A percentile compares a stretch with the other conserved stretches of the same genome.
Conservation (phyloP, 2,888 invertebrate genomes). For the Phalera bucephala region DNA sequence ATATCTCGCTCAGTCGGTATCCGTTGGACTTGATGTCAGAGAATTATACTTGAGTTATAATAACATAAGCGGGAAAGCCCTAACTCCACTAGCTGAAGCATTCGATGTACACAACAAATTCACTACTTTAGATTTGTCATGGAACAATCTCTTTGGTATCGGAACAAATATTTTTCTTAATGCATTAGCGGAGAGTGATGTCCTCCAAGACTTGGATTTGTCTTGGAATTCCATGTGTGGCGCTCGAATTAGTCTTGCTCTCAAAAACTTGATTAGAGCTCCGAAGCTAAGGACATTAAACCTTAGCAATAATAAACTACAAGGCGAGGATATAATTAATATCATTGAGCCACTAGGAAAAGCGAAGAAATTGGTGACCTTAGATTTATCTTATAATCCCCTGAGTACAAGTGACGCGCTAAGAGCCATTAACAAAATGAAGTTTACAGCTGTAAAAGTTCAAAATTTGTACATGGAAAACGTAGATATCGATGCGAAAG, state of each 20-base stretch:
- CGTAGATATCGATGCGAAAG: constrained; percentile 41
- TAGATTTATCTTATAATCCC: constrained; percentile 60
- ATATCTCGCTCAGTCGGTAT: constrained; percentile 40
- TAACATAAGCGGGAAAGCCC: constrained; percentile 44
- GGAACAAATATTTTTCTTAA: constrained; percentile 41
- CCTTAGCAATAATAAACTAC: constrained; percentile 54
- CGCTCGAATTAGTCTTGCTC: constrained; percentile 36
- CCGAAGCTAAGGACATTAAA: constrained; percentile 42
- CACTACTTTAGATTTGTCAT: constrained; percentile 54
- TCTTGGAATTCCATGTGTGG: constrained; percentile 57
- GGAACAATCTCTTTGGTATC: constrained; percentile 49
- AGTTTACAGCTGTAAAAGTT: constrained; percentile 36
- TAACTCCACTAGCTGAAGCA: constrained; percentile 39
- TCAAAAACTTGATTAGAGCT: constrained; percentile 39
- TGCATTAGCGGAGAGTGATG: constrained; percentile 41
- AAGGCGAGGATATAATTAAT: constrained; percentile 37
- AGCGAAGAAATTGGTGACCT: constrained; percentile 44
- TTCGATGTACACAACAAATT: constrained; percentile 52
- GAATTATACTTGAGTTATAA: constrained; percentile 54
- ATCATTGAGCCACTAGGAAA: constrained; percentile 32
- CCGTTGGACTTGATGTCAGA: constrained; percentile 41
- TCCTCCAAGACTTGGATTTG: constrained; percentile 49
- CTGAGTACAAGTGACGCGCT: constrained; percentile 47
- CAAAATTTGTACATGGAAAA: constrained; percentile 50
- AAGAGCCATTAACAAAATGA: constrained; percentile 41